These are phyloP conservation scores for Prietella phreatophila DNA, from an alignment of 2,113 vertebrate genomes.

Conservation along the genomic window DNA sequence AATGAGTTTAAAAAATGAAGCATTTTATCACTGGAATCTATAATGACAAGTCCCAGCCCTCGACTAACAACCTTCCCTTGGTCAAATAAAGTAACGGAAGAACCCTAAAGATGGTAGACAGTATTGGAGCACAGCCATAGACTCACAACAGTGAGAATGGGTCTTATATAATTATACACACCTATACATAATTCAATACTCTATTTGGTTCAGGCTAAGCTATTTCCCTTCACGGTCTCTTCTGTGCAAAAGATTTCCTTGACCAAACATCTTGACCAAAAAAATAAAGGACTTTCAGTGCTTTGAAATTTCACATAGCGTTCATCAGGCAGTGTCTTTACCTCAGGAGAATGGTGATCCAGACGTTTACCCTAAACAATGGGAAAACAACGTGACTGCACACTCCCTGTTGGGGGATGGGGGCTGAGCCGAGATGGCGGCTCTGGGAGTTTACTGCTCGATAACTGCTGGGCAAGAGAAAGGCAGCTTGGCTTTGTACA, in stretches of 20 bases:
- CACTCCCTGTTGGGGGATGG: not conserved
- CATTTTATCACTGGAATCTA: not conserved
- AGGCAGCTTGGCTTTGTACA: constrained; percentile 71
- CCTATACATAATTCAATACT: constrained; percentile 25
- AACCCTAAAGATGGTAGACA: not conserved
- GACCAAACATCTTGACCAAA: not conserved
- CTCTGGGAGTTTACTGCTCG: constrained; percentile 18
- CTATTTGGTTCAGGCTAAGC: constrained; percentile 42
- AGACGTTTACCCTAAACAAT: constrained; percentile 19
- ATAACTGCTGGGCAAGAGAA: constrained; percentile 62
- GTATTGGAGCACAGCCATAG: constrained; percentile 19
- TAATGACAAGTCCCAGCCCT: not conserved
- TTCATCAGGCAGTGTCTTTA: not conserved
- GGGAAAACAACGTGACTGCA: constrained; percentile 7
- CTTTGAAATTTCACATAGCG: not conserved
- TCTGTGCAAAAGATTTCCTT: not conserved
- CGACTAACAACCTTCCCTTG: not conserved
- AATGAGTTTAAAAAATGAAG: not conserved
- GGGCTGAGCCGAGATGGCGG: constrained; percentile 5
- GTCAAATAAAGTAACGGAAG: not conserved
- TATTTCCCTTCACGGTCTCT: not conserved
- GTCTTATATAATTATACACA: not conserved
- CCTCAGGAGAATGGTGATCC: not conserved
- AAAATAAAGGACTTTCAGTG: not conserved
- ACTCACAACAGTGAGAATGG: too few relatives aligned